These are phyloP conservation scores for Pseudorhombus dupliciocellatus DNA, from an alignment of 2,113 vertebrate species.

Conservation along the genomic window DNA sequence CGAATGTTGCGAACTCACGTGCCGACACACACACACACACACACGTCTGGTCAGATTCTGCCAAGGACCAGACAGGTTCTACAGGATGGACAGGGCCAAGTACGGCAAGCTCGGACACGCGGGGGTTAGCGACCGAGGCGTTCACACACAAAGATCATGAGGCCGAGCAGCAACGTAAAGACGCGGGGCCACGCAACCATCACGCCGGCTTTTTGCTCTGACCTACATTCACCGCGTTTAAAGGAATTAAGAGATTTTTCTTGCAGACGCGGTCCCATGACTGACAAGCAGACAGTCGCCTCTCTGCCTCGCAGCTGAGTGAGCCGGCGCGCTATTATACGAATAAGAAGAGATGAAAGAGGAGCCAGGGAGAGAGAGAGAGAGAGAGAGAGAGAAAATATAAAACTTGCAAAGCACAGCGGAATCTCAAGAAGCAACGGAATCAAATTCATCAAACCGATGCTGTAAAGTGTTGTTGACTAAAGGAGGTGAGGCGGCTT, in stretches of 20 bases:
- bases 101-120: conserved; percentile 32
- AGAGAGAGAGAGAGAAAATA: neutral
- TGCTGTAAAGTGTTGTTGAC: conserved; percentile 4
- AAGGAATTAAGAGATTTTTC: conserved; percentile 36
- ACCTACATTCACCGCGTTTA: conserved; percentile 60
- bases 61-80: conserved; percentile 27
- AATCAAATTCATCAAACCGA: conserved; percentile 9
- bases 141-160: conserved; percentile 16
- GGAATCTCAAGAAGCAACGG: conserved; percentile 12
- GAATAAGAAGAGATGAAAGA: conserved; percentile 32
- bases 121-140: conserved; percentile 16
- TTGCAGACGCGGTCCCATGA: conserved; percentile 23
- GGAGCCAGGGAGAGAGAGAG: conserved; percentile 15
- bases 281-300: conserved; percentile 30
- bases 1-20: conserved; percentile 3
- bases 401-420: neutral
- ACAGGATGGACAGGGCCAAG: conserved; percentile 21
- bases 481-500: conserved; percentile 1
- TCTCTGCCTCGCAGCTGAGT: conserved; percentile 29
- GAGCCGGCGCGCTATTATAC: neutral
- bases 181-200: conserved; percentile 38
- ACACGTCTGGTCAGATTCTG: neutral
- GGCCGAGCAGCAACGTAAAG: conserved; percentile 15
- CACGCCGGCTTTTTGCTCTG: conserved; percentile 23
- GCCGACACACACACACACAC: conserved; percentile 15